phyloP scores from a whole-genome alignment of 2,797 vertebrate species.

The Notoglanidium macrostoma region DNA sequence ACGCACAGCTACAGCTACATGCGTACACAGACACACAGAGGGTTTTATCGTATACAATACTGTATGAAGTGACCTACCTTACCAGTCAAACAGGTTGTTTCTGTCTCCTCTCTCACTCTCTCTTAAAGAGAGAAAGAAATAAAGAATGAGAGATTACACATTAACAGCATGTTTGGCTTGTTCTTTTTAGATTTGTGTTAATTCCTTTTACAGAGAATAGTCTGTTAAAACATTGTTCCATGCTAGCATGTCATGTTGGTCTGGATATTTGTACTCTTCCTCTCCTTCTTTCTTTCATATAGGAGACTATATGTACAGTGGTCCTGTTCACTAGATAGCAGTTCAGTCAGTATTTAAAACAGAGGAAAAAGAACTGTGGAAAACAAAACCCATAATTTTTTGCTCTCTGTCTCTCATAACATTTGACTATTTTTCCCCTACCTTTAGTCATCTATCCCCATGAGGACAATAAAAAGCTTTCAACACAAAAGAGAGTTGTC shows the following conservation, averaged over 20 bases:
- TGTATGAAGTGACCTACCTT: slow-evolving; percentile 43
- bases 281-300: background rate
- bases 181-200: background rate
- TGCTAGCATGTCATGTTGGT: background rate
- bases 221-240: background rate
- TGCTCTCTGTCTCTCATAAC: background rate
- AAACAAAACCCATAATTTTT: background rate
- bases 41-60: slow-evolving; percentile 28
- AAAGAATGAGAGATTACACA: slow-evolving; percentile 22
- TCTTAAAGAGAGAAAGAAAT: background rate
- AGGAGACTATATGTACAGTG: too few species aligned
- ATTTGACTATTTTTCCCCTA: background rate
- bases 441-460: background rate
- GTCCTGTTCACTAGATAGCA: background rate
- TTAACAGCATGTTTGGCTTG: slow-evolving; percentile 2
- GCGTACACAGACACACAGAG: slow-evolving; percentile 15
- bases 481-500: background rate
- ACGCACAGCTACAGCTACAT: background rate
- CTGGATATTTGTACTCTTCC: background rate
- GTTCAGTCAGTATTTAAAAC: background rate
- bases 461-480: background rate
- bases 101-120: slow-evolving; percentile 35
- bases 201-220: background rate
- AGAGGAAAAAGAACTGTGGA: background rate
- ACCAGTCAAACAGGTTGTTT: slow-evolving; percentile 54